Evolutionary conservation across 1,140 invertebrate species (phyloP).

Genomic region (Adoxophyes honmai): DNA sequence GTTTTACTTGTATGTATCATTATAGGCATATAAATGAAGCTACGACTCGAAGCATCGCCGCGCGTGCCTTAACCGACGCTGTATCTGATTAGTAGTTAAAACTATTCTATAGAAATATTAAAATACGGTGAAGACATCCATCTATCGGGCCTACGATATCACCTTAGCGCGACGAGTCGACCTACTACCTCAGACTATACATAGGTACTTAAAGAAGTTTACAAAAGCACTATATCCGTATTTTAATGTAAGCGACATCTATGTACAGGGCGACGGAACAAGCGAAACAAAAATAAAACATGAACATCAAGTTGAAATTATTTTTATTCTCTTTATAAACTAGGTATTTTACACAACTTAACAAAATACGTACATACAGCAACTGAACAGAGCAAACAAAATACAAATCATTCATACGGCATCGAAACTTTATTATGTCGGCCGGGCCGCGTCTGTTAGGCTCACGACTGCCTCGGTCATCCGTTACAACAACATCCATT

Average conservation of each 20-base stretch:
- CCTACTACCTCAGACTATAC: conserved; percentile 48
- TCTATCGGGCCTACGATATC: conserved; percentile 58
- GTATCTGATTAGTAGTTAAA: conserved; percentile 20
- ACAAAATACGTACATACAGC: conserved; percentile 73
- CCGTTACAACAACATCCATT: too few relatives aligned
- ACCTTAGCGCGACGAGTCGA: conserved; percentile 38
- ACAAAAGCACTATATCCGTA: conserved; percentile 37
- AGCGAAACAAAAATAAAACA: conserved; percentile 65
- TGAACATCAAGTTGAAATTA: conserved; percentile 56
- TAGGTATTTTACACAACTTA: conserved; percentile 76
- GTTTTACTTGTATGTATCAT: too few relatives aligned
- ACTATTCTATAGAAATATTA: conserved; percentile 62
- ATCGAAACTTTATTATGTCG: conserved; percentile 24
- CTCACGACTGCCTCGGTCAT: neutral
- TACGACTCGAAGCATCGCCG: neutral
- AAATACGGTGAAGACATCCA: conserved; percentile 70
- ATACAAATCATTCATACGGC: conserved; percentile 59
- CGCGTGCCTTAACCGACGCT: neutral
- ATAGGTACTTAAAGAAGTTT: conserved; percentile 35
- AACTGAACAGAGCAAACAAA: conserved; percentile 70
- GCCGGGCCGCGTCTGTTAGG: conserved; percentile 18
- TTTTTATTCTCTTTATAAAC: conserved; percentile 71
- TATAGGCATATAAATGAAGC: neutral
- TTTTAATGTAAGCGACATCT: conserved; percentile 41
- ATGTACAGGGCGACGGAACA: conserved; percentile 41